Evolutionary conservation across 2,113 vertebrate species (phyloP), one percentile per base, ranked within the genome.

Genomic region (Tonatia bakeri): DNA sequence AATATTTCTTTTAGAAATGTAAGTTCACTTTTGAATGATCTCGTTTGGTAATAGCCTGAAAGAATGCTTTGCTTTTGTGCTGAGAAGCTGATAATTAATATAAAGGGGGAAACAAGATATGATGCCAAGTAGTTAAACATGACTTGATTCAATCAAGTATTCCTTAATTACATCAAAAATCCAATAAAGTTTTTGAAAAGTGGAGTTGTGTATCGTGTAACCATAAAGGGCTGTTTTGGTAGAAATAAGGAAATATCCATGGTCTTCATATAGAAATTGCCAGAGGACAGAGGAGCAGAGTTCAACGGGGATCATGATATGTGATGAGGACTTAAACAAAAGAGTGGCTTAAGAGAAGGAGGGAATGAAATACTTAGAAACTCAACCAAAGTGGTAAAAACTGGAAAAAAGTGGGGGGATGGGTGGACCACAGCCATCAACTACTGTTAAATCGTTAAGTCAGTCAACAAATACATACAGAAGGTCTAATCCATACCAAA

Each of bases 11-110:
- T 76, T 38, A 6, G 15, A 95, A 90, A 47, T 38, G 2, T 52
- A 75, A 83, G 20, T 89, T 90, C 70, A 88, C 47, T 82, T 82
- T 90, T 84, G 14, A 90, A 94, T 83, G 83, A 80, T 75, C 61
- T 80, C 36, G 24, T 90, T 94, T 72, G 59, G 24, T 87, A 81
- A 67, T 16, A 80, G 38, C n/a, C 31, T 89, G 19, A 90, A 83
- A 94, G 36, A 89, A 92, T 64, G 22, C 10, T 85, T 76, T 75
- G 52, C 54, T 92, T 95, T 90, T 56, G 72, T 82, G 85, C 75
- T 92, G 70, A 96, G 81, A 94, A 83, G 28, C 43, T 75, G 36
- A 67, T 81, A 77, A 93, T 72, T 38, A 95, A 95, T 85, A 59
- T 56, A 4, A 87, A 26, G 94, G 31, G 45, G 65, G 28, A 79